Evolutionary conservation across 2,888 invertebrate genomes (phyloP).

Genomic region (Thereva nobilitata): DNA sequence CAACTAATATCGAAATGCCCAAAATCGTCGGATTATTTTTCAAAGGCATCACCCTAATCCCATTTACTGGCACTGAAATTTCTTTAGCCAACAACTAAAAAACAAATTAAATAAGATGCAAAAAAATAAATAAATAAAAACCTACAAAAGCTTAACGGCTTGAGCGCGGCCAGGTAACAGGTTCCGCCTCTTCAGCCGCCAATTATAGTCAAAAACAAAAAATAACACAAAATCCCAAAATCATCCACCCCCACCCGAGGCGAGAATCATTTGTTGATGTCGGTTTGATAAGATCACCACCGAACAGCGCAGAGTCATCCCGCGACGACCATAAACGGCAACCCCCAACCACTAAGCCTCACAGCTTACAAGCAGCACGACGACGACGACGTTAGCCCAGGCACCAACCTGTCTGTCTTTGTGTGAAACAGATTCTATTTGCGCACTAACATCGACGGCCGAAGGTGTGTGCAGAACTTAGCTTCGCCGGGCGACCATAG

Average conservation of each 20-base stretch:
- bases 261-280: constrained; percentile 1
- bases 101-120: too few species aligned
- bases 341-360: not conserved
- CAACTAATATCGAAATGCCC: constrained; percentile 20
- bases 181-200: constrained; percentile 30
- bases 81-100: too few species aligned
- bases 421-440: not conserved
- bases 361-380: not conserved
- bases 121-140: too few species aligned
- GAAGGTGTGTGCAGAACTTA: constrained; percentile 5
- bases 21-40: constrained; percentile 3
- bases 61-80: not conserved
- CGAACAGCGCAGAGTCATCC: constrained; percentile 5
- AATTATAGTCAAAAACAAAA: constrained; percentile 16
- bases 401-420: constrained; percentile 22
- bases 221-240: constrained; percentile 3
- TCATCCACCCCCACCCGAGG: constrained; percentile 1
- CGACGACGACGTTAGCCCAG: constrained; percentile 1
- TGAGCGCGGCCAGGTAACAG: constrained; percentile 27
- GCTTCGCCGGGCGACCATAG: constrained; percentile 34
- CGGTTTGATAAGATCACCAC: constrained; percentile 15
- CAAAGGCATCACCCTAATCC: constrained; percentile 6
- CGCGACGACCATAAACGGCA: constrained; percentile 10
- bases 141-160: not conserved
- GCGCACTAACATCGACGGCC: not conserved